Base-by-base conservation (phyloP, 2,888 invertebrate genomes). In the Cacoxenus indagator region DNA sequence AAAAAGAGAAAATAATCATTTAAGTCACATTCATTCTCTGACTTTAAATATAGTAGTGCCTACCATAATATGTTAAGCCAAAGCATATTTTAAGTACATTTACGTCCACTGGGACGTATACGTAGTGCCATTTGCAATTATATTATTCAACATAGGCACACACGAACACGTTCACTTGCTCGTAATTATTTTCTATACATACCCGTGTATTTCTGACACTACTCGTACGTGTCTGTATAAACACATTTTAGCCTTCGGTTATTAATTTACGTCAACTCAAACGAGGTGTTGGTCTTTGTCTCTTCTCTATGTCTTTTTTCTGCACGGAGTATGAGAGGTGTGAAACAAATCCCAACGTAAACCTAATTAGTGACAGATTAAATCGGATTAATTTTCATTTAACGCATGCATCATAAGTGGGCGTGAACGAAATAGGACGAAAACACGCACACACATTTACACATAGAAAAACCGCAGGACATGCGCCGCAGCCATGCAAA, bases 321-420 rank as follows among this genome's bases (percentile, higher is more conserved):
- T 4, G 14, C 37, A 14, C 2, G 8, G 37, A n/a, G 37, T 43
- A 43, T 45, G 45, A 43, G 78, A 81, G 75, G 83, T 81, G 83
- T 75, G 80, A 83, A 81, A 74, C 78, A 81, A 83, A 76, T 79
- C 80, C 83, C 76, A 76, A 78, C 83, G 80, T 83, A 81, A 81
- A 81, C 83, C 83, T 83, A 81, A 81, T 81, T 81, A 81, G 80
- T 83, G 80, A 81, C 82, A 83, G 80, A 81, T 81, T 81, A 81
- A 83, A 81, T 81, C 80, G 82, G 83, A 81, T 81, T 81, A 83
- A 81, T 83, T 81, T 81, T 79, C 80, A 83, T 81, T 83, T 83
- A 79, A 83, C 80, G 75, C 83, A 83, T 81, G 83, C 83, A 82
- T 79, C 80, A 80, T 81, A 83, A 73, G 66, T 83, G 78, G 29